These are phyloP conservation scores for Phoenicopterus ruber DNA, from an alignment of 2,113 vertebrate genomes.

Conservation along the genomic window DNA sequence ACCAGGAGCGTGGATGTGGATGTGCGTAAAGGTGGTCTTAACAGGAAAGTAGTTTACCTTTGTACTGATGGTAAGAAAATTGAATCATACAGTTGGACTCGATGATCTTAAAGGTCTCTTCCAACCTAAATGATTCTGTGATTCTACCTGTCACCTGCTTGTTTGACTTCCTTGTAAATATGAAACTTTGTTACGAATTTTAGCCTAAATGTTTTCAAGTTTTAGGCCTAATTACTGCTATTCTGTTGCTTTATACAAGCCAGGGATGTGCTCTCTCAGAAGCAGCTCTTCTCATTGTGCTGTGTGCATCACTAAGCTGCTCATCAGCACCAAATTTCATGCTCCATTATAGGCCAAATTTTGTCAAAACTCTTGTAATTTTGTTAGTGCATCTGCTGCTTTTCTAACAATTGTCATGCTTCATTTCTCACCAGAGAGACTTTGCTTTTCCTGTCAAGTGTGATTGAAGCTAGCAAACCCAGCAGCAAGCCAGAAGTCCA, in stretches of 20 bases:
- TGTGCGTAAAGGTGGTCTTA: background rate
- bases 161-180: background rate
- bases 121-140: no score
- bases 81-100: no score
- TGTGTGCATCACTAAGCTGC: background rate
- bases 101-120: no score
- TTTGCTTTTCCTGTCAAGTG: background rate
- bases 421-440: background rate
- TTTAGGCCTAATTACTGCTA: background rate
- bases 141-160: rapidly evolving
- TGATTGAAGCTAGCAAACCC: background rate
- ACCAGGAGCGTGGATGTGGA: background rate
- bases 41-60: background rate
- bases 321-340: background rate
- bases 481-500: background rate
- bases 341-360: background rate
- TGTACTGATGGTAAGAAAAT: background rate
- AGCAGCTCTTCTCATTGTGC: background rate
- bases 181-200: background rate
- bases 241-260: background rate
- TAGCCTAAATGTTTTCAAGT: background rate
- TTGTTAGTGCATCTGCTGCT: background rate
- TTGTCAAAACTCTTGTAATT: background rate
- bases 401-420: background rate
- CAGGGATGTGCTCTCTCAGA: background rate